Conservation (phyloP, 2,888 invertebrate species). For the Drosophila kambysellisi region DNA sequence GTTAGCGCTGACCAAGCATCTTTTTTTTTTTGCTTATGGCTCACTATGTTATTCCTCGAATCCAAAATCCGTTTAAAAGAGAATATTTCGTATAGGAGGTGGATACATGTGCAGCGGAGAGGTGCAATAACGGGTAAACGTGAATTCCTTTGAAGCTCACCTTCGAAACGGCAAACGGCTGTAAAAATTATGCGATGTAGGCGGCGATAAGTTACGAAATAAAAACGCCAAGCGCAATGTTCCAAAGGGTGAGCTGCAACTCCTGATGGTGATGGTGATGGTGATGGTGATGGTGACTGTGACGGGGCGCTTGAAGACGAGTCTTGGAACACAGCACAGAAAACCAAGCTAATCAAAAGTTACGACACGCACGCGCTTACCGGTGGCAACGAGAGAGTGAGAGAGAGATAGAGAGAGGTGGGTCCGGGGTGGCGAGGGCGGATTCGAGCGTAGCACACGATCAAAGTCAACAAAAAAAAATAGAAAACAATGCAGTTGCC, state of each 20-base stretch:
- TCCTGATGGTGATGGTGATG: constrained; percentile 17
- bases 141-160: constrained; percentile 61
- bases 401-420: constrained; percentile 2
- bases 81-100: neutral
- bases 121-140: constrained; percentile 35
- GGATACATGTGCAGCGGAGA: constrained; percentile 7
- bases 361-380: constrained; percentile 78
- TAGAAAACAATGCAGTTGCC: constrained; percentile 61
- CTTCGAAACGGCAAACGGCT: constrained; percentile 42
- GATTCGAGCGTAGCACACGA: constrained; percentile 52
- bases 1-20: neutral
- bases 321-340: constrained; percentile 37
- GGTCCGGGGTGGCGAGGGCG: neutral
- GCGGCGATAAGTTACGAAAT: constrained; percentile 76
- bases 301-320: constrained; percentile 48
- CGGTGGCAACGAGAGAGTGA: neutral
- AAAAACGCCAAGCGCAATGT: constrained; percentile 54
- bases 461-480: constrained; percentile 63
- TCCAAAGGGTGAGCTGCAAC: constrained; percentile 57
- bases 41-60: constrained; percentile 6
- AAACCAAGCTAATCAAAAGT: constrained; percentile 74
- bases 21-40: neutral
- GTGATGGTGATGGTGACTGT: constrained; percentile 1
- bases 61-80: constrained; percentile 26
- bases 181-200: constrained; percentile 66